Base-by-base conservation (phyloP, 2,113 vertebrate genomes). In the Podarcis muralis region DNA sequence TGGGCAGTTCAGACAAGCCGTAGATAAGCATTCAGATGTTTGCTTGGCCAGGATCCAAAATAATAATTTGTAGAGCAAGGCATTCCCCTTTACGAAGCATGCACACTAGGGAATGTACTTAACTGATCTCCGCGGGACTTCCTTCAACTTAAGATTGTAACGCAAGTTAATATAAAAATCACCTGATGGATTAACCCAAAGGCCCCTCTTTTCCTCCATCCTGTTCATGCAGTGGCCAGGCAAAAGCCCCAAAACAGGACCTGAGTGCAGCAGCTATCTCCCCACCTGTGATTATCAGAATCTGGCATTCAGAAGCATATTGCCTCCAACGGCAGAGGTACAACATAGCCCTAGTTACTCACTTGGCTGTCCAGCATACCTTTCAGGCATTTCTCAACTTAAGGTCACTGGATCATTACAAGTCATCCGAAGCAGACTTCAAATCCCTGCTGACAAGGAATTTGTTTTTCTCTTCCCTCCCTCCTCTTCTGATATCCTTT, bases 351-450 rank as follows among this genome's bases (percentile, higher is more conserved):
- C 20, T 9, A 77, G n/a, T 86, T 65, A 20, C 18, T 81, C 9
- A 40, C 27, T 66, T 66, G 37, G 20, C 32, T 62, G 8, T 3
- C 11, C 76, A 35, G 66, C 37, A 25, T 53, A 4, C 30, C 85
- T 62, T 0, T 0, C 53, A 53, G 81, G 9, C 62, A 22, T 43
- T 37, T 90, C 48, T 62, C 79, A n/a, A 25, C 86, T 65, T 65
- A 83, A 87, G 87, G 83, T 68, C 75, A 85, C 15, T 23, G 20
- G 27, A 85, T 88, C 65, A 69, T 81, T 40, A 81, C 2, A 92
- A 90, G 37, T 37, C 84, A 87, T 27, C 81, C 53, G 66, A 93
- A 91, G 81, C 2, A 3, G 76, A 91, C 71, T 23, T 93, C 90
- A 90, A 91, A 89, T 75, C 59, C 80, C 62, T 90, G 65, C 88